Evolutionary conservation across 2,888 invertebrate genomes (phyloP), one percentile per base, ranked within the genome.

Genomic region (Zygaena filipendulae): DNA sequence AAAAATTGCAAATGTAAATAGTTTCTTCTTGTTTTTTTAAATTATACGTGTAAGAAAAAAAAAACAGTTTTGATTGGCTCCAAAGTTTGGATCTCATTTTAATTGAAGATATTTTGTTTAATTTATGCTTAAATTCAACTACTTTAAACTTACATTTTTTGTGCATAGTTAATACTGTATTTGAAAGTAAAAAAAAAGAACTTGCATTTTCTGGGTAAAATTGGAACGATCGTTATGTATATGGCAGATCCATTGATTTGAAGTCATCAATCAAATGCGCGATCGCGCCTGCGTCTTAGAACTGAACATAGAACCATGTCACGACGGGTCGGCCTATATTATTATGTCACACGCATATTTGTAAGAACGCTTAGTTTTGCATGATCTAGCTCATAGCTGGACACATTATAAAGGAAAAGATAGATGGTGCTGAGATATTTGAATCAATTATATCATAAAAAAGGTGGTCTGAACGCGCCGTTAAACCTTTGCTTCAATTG

Each of bases 201-300:
- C 32, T 23, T 23, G n/a, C 19, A 13, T 33, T 8, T 21, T 23
- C 30, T 32, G 35, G 38, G 16, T 13, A 8, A 36, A 36, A 31
- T 34, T 32, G 29, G 37, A 25, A 28, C 19, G 18, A 20, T 23
- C 22, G 29, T 38, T 35, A 26, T 23, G 12, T 31, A 21, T 32
- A 9, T 32, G 59, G 61, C 68, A 66, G 69, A 71, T 72, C 75
- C 77, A 70, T 67, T 66, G 69, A 74, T 77, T 77, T 77, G 79
- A 77, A 74, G 79, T 79, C 79, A 79, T 79, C 79, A 79, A 79
- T 79, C 79, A 74, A 67, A 68, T 47, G 50, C 47, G 49, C 54
- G 49, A 43, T 49, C 55, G 59, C 63, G 70, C 59, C 64, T 63
- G 62, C 74, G 74, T 72, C 70, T 52, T 66, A 66, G 75, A 77